Conservation (phyloP, 2,888 invertebrate species). For the Nomada ferruginata region DNA sequence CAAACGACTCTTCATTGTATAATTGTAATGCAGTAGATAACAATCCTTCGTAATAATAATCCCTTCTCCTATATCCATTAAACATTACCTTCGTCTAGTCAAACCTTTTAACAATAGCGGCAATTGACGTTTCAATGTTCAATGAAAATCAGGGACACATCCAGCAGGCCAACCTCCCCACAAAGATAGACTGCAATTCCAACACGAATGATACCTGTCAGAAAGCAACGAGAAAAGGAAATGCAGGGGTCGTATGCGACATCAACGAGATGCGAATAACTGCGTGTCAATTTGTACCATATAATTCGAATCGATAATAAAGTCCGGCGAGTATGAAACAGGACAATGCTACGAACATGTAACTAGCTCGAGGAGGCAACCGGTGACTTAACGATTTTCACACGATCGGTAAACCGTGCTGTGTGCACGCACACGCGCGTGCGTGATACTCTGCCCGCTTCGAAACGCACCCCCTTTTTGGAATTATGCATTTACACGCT, state of each 20-base stretch:
- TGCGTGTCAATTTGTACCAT: constrained; percentile 6
- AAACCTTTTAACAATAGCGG: no score
- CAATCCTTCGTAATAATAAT: no score
- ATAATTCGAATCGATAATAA: constrained; percentile 14
- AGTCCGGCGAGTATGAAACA: background rate
- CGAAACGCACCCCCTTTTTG: constrained; percentile 42
- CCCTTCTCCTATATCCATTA: no score
- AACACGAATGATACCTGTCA: background rate
- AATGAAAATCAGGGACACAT: background rate
- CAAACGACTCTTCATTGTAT: no score
- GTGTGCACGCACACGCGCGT: constrained; percentile 23
- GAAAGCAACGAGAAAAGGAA: constrained; percentile 9
- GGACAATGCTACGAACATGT: background rate
- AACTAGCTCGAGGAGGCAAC: background rate
- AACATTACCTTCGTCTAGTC: no score
- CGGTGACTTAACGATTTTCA: constrained; percentile 34
- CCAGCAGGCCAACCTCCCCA: background rate
- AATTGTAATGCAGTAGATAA: no score
- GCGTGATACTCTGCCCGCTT: constrained; percentile 12
- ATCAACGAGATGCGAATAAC: constrained; percentile 3
- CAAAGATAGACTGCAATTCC: background rate
- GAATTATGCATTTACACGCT: constrained; percentile 68
- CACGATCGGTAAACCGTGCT: constrained; percentile 28
- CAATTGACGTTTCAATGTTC: background rate
- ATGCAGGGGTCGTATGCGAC: background rate